Evolutionary conservation across 2,113 vertebrate species (phyloP), one percentile per base, ranked within the genome.

Genomic region (Oreochromis niloticus): DNA sequence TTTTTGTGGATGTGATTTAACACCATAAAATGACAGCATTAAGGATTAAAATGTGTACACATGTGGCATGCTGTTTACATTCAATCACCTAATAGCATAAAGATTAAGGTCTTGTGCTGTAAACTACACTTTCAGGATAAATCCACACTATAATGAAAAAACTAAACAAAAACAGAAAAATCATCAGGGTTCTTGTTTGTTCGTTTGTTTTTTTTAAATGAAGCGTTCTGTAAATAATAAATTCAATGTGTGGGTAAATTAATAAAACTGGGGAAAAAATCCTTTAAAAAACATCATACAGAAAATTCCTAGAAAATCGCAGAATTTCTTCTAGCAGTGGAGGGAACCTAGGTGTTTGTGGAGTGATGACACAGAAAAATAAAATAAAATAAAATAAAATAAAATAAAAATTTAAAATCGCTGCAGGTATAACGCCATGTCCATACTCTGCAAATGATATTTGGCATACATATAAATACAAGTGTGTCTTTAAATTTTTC

Each of bases 221-320:
- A 66, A 66, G 10, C 17, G 0, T 66, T 66, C 19, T 0, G 1
- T 39, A 66, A 39, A 66, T 39, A 66, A 66, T 0, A 66, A 39
- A 66, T n/a, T 66, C 4, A 22, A 66, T 66, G 19, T n/a, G 3
- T 39, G 7, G 61, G 61, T 13, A 66, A 22, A 66, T 66, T 1
- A 0, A 13, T n/a, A 59, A 66, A 39, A 66, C 17, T n/a, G 61
- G 34, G 36, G 1, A 2, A 66, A 66, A 66, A 39, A 36, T n/a
- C 32, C 61, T 12, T 36, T 66, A 63, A 66, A 61, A 34, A 66
- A 39, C 34, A 66, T 66, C n/a, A 66, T 22, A 10, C 19, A 66
- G 34, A 66, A 66, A 39, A 39, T n/a, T 39, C 0, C 34, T 39
- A 2, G 32, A 63, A 63, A 63, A 36, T 36, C 3, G 0, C 11